Conservation (phyloP, 2,797 vertebrate genomes). For the Vultur gryphus region DNA sequence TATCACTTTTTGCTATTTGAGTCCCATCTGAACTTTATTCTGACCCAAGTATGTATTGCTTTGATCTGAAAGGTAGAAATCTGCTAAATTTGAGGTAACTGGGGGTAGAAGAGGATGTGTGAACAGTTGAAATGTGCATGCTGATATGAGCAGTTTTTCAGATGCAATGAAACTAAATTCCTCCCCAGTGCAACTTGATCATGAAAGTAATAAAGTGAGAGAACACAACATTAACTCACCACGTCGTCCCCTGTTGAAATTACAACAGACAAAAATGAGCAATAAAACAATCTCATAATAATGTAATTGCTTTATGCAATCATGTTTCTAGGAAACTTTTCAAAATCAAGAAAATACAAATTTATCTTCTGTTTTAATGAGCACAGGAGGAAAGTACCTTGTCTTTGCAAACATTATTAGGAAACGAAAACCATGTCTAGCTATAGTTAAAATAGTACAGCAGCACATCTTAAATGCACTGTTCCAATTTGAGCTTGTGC, state of each 20-base stretch:
- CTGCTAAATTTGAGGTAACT: neutral
- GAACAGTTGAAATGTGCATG: neutral
- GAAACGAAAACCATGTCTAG: neutral
- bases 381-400: neutral
- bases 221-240: slow-evolving; percentile 9
- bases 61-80: neutral
- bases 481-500: neutral
- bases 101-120: neutral
- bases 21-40: neutral
- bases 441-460: neutral
- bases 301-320: slow-evolving; percentile 20
- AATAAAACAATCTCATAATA: slow-evolving; percentile 27
- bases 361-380: slow-evolving; percentile 9
- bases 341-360: neutral
- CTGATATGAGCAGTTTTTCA: neutral
- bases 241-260: neutral
- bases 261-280: neutral
- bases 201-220: slow-evolving; percentile 18
- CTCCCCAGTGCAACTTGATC: slow-evolving; percentile 30
- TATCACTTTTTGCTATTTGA: neutral
- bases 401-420: neutral
- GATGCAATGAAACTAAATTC: slow-evolving; percentile 18
- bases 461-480: neutral
- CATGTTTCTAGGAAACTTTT: slow-evolving; percentile 22
- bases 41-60: neutral